A percentile compares a stretch with the other conserved stretches of the same genome.
Evolutionary conservation across 2,888 invertebrate species (phyloP).

Genomic region (Formica aserva): DNA sequence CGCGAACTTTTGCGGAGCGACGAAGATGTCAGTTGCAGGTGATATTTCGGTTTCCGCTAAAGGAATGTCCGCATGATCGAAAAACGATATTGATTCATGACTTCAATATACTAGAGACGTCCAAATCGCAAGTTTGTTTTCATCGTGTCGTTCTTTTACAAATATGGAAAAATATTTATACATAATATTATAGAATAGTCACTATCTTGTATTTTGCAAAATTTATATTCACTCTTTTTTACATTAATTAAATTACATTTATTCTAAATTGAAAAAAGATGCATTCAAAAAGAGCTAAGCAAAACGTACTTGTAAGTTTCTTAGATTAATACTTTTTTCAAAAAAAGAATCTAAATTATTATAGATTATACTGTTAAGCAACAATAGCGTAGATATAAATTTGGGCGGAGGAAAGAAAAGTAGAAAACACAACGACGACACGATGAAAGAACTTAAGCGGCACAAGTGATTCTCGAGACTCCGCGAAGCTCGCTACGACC

Average conservation of each 20-base stretch:
- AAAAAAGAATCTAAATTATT: background rate
- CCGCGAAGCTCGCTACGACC: constrained; percentile 33
- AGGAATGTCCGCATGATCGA: constrained; percentile 43
- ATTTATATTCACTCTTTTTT: background rate
- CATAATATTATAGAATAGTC: constrained; percentile 4
- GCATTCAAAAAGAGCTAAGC: background rate
- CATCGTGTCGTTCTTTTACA: constrained; percentile 4
- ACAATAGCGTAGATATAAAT: constrained; percentile 4
- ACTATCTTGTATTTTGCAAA: background rate
- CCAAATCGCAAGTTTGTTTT: constrained; percentile 16
- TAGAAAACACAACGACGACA: background rate
- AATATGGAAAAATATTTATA: background rate
- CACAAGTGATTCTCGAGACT: constrained; percentile 44
- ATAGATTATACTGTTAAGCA: background rate
- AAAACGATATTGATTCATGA: constrained; percentile 49
- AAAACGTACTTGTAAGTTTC: background rate
- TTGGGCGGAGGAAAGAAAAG: background rate
- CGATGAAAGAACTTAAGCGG: constrained; percentile 31
- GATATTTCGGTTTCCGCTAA: constrained; percentile 42
- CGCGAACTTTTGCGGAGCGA: constrained; percentile 41
- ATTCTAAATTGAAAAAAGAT: background rate
- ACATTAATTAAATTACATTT: background rate
- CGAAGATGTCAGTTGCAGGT: constrained; percentile 48
- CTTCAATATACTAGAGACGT: constrained; percentile 2
- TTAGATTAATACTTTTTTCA: background rate